Conservation (phyloP, 2,888 invertebrate species). For the Pandemis cinnamomeana region DNA sequence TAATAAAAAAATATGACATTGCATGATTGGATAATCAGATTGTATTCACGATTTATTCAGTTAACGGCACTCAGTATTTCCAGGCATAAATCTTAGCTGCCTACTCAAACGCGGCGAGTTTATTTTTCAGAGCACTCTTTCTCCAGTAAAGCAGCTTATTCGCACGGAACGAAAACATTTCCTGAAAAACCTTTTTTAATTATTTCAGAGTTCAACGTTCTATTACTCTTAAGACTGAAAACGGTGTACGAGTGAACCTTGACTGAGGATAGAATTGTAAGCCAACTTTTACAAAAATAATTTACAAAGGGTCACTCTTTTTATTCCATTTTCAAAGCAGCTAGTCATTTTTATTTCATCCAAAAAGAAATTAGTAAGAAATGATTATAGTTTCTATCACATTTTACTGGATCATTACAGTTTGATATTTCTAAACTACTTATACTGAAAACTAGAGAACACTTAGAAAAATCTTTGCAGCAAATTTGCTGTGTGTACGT, state of each 20-base stretch:
- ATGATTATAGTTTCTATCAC: not conserved
- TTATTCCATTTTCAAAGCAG: constrained; percentile 1
- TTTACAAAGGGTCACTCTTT: constrained; percentile 1
- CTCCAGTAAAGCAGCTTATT: constrained; percentile 14
- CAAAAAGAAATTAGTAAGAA: not conserved
- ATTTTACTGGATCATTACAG: not conserved
- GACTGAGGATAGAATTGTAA: constrained; percentile 13
- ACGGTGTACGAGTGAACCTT: constrained; percentile 12
- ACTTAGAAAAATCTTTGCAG: no score
- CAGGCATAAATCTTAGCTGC: not conserved
- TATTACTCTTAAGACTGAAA: constrained; percentile 23
- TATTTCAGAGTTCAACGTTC: constrained; percentile 35
- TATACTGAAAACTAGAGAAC: no score
- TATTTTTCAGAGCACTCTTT: not conserved
- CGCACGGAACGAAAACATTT: constrained; percentile 30
- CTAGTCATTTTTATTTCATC: constrained; percentile 1
- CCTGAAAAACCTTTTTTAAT: constrained; percentile 39
- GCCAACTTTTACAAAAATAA: constrained; percentile 3
- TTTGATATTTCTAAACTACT: no score
- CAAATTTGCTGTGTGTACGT: no score
- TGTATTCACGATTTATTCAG: not conserved
- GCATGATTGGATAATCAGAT: not conserved
- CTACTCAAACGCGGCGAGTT: not conserved
- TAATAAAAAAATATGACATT: no score
- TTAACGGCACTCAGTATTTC: not conserved